Base-by-base conservation (phyloP, 2,888 invertebrate species). In the Drosophila limbata region DNA sequence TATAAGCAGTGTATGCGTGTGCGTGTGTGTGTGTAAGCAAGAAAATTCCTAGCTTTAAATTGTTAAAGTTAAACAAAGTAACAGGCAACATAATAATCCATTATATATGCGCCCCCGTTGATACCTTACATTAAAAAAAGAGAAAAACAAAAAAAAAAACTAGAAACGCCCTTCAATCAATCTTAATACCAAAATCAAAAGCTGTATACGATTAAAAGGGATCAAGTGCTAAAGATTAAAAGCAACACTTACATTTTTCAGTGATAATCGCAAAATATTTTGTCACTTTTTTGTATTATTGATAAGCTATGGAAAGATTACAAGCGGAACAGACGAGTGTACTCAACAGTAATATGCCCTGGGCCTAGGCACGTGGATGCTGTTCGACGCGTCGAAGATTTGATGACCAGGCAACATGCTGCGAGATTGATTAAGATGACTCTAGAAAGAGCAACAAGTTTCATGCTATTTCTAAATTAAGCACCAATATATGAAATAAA, bases 41-140 rank as follows among this genome's bases (percentile, higher is more conserved):
- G 48, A 47, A 67, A 79, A 79, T 76, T 84, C 44, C 57, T 84
- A 84, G 84, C 73, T 81, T 69, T 84, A 84, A 84, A 84, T 88
- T 84, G 84, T 84, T 84, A 84, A 73, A 78, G 85, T 84, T 88
- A 67, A 65, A 69, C 40, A 69, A 37, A 68, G 44, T 57, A 55
- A 67, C 55, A 52, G 53, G 57, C 39, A 51, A 60, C 40, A 44
- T 17, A 15, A 50, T 45, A 63, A 67, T 11, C 53, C 65, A n/a
- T 44, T 62, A 66, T 57, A 79, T 51, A 71, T 60, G 55, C 33
- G n/a, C 50, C 25, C 77, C 42, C 82, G 76, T 84, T 84, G 79
- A 81, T 66, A 87, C 75, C 81, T 68, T 74, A 62, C 44, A 57
- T 56, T 57, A 74, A 77, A 77, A 51, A 67, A 53, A 66, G 76